Evolutionary conservation across 2,888 invertebrate species (phyloP), one percentile per base, ranked within the genome.

Genomic region (Dinocampus coccinellae): DNA sequence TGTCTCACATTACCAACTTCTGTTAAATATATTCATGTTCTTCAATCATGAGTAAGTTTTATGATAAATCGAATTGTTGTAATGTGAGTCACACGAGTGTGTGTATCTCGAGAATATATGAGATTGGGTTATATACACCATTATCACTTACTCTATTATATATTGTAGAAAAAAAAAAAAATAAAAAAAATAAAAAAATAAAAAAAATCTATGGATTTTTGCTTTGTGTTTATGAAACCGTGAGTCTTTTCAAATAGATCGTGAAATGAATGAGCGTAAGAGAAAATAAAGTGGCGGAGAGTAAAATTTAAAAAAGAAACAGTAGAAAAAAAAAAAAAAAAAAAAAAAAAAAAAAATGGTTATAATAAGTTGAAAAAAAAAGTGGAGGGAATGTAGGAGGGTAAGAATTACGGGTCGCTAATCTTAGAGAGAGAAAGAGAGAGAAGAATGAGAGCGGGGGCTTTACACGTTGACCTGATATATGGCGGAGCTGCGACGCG

Each of bases 401-500:
- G 36, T 36, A 73, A 80, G 80, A 81, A 75, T 81, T 81, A 82
- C 79, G 77, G 77, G 72, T 75, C 76, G 80, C 83, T 83, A 82
- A 83, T 83, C 82, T 81, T 79, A 77, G 81, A 82, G 77, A 76
- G 47, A 75, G 69, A 67, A 29, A 29, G n/a, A n/a, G n/a, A n/a
- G n/a, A n/a, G n/a, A n/a, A n/a, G n/a, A n/a, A n/a, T n/a, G n/a
- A n/a, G n/a, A n/a, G n/a, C 29, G 29, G 7, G 7, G 74, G 77
- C 73, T 78, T 77, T 73, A 70, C 60, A 68, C 47, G 16, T 47
- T 58, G 63, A 60, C 70, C 76, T 80, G 80, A 82, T 80, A 77
- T 81, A 81, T 80, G 76, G 75, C 68, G 53, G 70, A 67, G 69
- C 67, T 69, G 69, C 73, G 71, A 65, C 72, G 73, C 63, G 73